Percentiles rank a stretch among this genome's conserved stretches.
Conservation (phyloP, 2,797 vertebrate genomes). For the Tadarida brasiliensis region DNA sequence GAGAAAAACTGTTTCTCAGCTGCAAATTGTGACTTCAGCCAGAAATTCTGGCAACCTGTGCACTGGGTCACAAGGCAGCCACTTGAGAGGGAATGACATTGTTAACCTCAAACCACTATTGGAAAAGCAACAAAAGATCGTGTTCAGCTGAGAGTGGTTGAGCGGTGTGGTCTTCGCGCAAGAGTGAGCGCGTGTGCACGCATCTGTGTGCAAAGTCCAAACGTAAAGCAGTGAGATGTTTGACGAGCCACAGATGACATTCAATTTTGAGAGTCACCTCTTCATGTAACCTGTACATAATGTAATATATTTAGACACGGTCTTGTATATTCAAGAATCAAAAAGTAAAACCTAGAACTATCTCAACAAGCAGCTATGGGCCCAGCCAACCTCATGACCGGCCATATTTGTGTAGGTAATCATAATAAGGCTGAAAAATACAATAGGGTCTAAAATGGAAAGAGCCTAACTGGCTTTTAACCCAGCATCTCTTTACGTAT, state of each 20-base stretch:
- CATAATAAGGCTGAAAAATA: no score
- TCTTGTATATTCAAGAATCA: not conserved
- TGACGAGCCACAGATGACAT: not conserved
- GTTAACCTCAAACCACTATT: conserved; percentile 3
- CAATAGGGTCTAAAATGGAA: not conserved
- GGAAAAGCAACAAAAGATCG: conserved; percentile 54
- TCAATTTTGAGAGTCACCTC: not conserved
- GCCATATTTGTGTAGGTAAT: not conserved
- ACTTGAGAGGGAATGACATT: not conserved
- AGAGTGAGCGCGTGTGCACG: not conserved
- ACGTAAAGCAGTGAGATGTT: not conserved
- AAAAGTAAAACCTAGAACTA: not conserved
- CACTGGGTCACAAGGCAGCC: conserved; percentile 30
- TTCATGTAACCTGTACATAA: not conserved
- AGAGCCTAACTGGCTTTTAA: not conserved
- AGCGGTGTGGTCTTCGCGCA: not conserved
- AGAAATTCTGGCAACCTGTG: conserved; percentile 25
- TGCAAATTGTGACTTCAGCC: conserved; percentile 26
- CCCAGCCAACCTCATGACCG: not conserved
- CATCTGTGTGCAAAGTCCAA: not conserved
- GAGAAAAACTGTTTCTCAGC: not conserved
- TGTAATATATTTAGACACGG: not conserved
- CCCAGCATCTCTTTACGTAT: no score
- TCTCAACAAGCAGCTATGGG: not conserved
- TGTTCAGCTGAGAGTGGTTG: not conserved